A percentile compares a stretch with the other conserved stretches of the same genome.
phyloP scores from a whole-genome alignment of 2,888 invertebrate species.

The Noctua pronuba region DNA sequence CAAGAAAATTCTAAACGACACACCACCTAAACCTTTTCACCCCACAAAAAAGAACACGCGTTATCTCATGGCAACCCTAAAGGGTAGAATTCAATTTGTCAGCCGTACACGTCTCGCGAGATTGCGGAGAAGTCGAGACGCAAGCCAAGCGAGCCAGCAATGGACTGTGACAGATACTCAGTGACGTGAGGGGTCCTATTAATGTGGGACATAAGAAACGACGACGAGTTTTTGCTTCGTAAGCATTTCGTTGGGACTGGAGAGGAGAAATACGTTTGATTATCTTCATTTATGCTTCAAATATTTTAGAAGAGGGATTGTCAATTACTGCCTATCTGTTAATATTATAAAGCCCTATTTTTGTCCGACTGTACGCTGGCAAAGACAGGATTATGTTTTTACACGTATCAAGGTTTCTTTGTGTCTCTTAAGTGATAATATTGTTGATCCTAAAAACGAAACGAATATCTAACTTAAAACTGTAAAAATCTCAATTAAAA shows the following conservation, averaged over 20 bases:
- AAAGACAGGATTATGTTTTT: background rate
- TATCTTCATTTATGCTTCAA: conserved; percentile 16
- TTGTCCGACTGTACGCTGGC: background rate
- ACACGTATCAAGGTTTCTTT: background rate
- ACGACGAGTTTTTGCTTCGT: conserved; percentile 33
- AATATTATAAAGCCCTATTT: background rate
- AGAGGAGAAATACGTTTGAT: conserved; percentile 9
- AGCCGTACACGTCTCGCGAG: conserved; percentile 61
- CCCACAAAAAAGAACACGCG: conserved; percentile 2
- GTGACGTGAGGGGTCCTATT: conserved; percentile 47
- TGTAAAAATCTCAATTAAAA: conserved; percentile 39
- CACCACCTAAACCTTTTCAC: background rate
- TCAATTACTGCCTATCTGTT: background rate
- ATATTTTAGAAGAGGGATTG: background rate
- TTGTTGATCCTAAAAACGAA: background rate
- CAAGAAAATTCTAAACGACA: background rate
- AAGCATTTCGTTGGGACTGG: conserved; percentile 6
- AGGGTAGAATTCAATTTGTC: conserved; percentile 64
- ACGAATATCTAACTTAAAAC: background rate
- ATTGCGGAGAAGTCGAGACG: conserved; percentile 52
- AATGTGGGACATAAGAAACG: conserved; percentile 32
- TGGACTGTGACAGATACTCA: conserved; percentile 53
- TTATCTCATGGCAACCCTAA: conserved; percentile 47
- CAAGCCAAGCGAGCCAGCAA: conserved; percentile 44
- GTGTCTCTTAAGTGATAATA: background rate